These are phyloP conservation scores for Rhinoraja longicauda DNA, from an alignment of 2,797 vertebrate species.

Conservation along the genomic window DNA sequence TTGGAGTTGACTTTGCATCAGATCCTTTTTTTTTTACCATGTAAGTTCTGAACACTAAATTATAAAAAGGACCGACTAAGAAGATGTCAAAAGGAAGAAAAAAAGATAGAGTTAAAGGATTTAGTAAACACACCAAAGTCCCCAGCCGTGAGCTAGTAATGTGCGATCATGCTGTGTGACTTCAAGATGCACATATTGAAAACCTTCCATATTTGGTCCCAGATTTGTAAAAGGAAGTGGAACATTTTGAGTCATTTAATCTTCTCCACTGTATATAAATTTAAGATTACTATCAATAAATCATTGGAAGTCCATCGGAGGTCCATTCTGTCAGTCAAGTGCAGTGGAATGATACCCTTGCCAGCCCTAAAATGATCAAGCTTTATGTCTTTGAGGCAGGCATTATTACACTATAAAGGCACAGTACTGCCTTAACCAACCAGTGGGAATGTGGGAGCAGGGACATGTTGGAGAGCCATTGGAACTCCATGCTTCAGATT, in stretches of 20 bases:
- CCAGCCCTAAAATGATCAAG: background rate
- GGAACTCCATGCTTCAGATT: background rate
- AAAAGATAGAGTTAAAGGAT: background rate
- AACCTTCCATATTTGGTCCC: background rate
- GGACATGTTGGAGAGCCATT: background rate
- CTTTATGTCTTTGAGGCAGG: background rate
- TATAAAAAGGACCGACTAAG: background rate
- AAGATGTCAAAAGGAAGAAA: background rate
- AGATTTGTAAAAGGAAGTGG: background rate
- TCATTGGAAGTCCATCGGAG: too few relatives aligned
- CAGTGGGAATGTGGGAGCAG: background rate
- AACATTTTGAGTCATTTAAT: background rate
- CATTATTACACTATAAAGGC: background rate
- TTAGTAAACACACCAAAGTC: background rate
- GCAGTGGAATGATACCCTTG: background rate
- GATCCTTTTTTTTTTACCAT: background rate
- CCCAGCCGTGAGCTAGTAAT: background rate
- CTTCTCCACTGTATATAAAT: background rate
- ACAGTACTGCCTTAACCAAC: background rate
- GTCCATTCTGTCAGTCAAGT: background rate
- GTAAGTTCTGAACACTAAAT: background rate
- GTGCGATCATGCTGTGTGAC: background rate
- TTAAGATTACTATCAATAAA: background rate
- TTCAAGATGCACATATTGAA: background rate
- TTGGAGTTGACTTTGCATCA: slow-evolving; percentile 8